A percentile compares a stretch with the other conserved stretches of the same genome.
These are phyloP conservation scores for Tetragnatha montana DNA, from an alignment of 2,888 invertebrate genomes.

Conservation along the genomic window DNA sequence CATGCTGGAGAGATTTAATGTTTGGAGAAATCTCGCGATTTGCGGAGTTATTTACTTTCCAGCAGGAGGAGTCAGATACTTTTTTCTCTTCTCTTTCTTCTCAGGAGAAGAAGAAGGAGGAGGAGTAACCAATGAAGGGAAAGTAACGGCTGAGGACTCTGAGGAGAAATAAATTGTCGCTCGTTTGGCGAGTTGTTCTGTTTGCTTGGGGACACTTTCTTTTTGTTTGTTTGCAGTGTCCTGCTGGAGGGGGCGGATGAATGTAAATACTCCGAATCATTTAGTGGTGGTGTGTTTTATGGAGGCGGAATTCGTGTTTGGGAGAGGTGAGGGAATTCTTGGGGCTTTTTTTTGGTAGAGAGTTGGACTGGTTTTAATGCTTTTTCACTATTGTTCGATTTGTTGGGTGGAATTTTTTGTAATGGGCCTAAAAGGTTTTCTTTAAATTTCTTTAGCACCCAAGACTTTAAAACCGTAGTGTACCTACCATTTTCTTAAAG, in stretches of 20 bases:
- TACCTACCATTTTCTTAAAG: no score
- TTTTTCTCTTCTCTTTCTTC: background rate
- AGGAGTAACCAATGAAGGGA: conserved; percentile 28
- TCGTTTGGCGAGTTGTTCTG: conserved; percentile 3
- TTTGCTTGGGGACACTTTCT: background rate
- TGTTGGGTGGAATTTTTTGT: background rate
- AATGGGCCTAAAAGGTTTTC: background rate
- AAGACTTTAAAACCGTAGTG: no score
- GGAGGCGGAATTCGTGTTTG: background rate
- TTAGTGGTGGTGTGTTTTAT: background rate
- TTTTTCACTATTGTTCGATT: background rate
- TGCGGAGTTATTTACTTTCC: conserved; percentile 36
- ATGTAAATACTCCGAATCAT: background rate
- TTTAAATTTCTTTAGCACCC: no score
- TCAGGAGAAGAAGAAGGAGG: conserved; percentile 4
- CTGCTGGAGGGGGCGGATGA: background rate
- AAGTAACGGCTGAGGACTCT: conserved; percentile 3
- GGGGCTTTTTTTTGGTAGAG: background rate
- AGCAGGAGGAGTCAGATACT: background rate
- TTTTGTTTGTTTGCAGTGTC: background rate
- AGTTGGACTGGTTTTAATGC: background rate
- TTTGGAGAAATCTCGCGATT: conserved; percentile 36
- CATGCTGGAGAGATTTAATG: conserved; percentile 10
- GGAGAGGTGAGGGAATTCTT: background rate
- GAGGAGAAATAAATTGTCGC: background rate